Percentiles rank a stretch among this genome's conserved stretches.
phyloP scores from a whole-genome alignment of 2,797 vertebrate species.

The Gallinago solitaria region DNA sequence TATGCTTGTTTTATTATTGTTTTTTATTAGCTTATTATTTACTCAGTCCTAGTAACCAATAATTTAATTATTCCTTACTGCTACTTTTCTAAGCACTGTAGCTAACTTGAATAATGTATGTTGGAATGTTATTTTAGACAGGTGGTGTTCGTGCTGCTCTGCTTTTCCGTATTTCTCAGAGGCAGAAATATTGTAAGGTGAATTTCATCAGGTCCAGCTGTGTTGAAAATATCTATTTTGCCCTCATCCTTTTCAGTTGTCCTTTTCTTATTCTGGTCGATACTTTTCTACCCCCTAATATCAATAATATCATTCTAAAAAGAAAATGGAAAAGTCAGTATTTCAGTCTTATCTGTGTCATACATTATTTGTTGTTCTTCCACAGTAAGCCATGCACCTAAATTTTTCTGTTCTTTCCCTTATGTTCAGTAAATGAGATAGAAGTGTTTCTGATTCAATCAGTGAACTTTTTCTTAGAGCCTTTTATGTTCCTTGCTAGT shows the following conservation, averaged over 20 bases:
- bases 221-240: not conserved
- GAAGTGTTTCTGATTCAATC: not conserved
- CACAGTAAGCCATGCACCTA: not conserved
- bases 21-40: not conserved
- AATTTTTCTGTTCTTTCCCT: not conserved
- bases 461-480: not conserved
- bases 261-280: not conserved
- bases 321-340: not conserved
- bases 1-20: not conserved
- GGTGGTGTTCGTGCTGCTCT: not conserved
- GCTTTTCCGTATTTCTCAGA: not conserved
- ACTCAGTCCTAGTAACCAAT: not conserved
- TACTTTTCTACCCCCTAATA: not conserved
- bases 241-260: not conserved
- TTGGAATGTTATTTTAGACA: not conserved
- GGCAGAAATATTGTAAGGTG: not conserved
- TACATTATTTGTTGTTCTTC: not conserved
- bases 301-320: not conserved
- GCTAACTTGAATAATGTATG: not conserved
- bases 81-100: not conserved
- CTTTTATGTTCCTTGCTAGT: not conserved
- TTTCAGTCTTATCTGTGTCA: not conserved
- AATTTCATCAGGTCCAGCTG: not conserved
- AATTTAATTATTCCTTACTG: not conserved
- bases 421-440: not conserved